Base-by-base conservation (phyloP, 2,797 vertebrate species). In the Chaunax sp. region DNA sequence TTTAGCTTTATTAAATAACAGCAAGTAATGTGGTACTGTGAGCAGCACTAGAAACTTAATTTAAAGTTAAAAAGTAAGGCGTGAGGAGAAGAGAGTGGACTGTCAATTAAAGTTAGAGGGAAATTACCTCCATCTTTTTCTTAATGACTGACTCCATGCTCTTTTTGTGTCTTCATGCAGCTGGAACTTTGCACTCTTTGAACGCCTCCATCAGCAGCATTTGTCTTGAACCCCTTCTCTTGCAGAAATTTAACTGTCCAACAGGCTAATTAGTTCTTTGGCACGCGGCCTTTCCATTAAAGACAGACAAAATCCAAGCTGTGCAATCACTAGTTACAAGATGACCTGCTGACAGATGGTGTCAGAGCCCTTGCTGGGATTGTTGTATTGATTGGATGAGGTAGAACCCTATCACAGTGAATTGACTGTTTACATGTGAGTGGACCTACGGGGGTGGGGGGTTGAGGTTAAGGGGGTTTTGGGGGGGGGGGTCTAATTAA, bases 191-290 rank as follows among this genome's bases (percentile, higher is more conserved):
- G 52, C 60, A 64, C 69, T 52, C 41, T 50, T 30, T 75, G 69
- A 77, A 59, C 60, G 44, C 73, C 65, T 81, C 55, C 67, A 80
- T 83, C 73, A 80, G 75, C 75, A 73, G 51, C 68, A 77, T 68
- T 47, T 46, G 55, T 71, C 68, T 87, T 51, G 28, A 86, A 82
- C 70, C 74, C 49, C 64, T 64, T 74, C 72, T 71, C 78, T 76
- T 84, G 69, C 77, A 82, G 74, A 87, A 80, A 70, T 85, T 64
- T 82, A 81, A 89, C 79, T 65, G 69, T 69, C 81, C 85, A 75
- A 75, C 64, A 73, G 56, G 65, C 83, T 84, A 87, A 92, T 91
- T 91, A 86, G 75, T 80, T 77, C 57, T 84, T 72, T 78, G 84
- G 74, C 78, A 77, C 65, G 49, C 67, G 66, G 72, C 60, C 75